Evolutionary conservation across 2,888 invertebrate genomes (phyloP), one percentile per base, ranked within the genome.

Genomic region (Timema cristinae): DNA sequence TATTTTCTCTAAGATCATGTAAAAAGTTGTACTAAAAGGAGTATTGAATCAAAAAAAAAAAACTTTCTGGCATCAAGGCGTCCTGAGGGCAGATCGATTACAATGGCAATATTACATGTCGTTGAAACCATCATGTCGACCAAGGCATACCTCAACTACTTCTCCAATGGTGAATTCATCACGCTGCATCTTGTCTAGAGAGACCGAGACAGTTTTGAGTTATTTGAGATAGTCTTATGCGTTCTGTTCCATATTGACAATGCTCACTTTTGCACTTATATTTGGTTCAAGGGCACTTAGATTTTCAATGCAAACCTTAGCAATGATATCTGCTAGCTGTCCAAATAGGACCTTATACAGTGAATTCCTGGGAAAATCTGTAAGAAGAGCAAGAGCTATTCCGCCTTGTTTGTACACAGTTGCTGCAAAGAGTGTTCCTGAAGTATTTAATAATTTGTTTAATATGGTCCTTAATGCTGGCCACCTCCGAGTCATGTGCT

Each of bases 401-500:
- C 8, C 71, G 0, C 13, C n/a, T 47, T 51, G 66, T 51, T 67
- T 66, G 52, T 71, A 71, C 52, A 50, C 50, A 13, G 7, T 0
- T 8, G 67, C 51, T 71, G 71, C 71, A 67, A 71, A 67, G 47
- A 15, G 32, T 66, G 51, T 67, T 71, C 7, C 6, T 56, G 54
- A 71, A 71, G 50, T 70, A 70, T 50, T 67, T 68, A 9, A 68
- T 68, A 6, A 68, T 47, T 9, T 49, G 5, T 7, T 66, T 67
- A 16, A 50, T 16, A 50, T 66, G 66, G 1, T 71, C 67, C 11
- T 7, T 67, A 9, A 71, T 32, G 8, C 67, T 49, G 50, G 4
- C 32, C 0, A 50, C 54, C n/a, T 71, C 10, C 13, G 67, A 66
- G 50, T 67, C 66, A 66, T 66, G 71, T 50, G 10, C 71, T 50